Conservation (phyloP, 1,140 invertebrate species). For the Fopius arisanus region DNA sequence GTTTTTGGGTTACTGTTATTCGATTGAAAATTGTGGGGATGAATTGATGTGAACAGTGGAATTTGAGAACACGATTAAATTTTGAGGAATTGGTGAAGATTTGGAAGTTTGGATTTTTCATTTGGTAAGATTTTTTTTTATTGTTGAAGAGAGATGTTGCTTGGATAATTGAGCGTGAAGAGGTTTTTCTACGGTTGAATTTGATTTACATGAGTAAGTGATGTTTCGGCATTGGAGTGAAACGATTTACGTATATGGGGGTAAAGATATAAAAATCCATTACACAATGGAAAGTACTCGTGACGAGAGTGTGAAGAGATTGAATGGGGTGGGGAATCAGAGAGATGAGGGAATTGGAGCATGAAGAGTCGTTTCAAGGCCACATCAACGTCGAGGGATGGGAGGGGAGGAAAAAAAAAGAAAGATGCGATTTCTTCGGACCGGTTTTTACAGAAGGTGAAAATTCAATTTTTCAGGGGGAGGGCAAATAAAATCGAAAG, state of each 20-base stretch:
- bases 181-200: neutral
- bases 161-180: too few relatives aligned
- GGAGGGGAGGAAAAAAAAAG: neutral
- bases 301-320: slow-evolving; percentile 49
- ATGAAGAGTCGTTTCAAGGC: slow-evolving; percentile 62
- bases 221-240: neutral
- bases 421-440: slow-evolving; percentile 48
- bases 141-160: too few relatives aligned
- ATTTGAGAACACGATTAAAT: neutral
- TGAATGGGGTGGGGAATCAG: neutral
- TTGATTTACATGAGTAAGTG: neutral
- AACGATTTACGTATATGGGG: neutral
- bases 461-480: neutral
- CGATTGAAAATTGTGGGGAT: neutral
- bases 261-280: slow-evolving; percentile 49
- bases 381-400: slow-evolving; percentile 40
- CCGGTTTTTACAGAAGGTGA: slow-evolving; percentile 44
- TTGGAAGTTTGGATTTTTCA: neutral
- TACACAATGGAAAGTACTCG: slow-evolving; percentile 66
- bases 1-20: neutral
- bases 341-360: slow-evolving; percentile 58
- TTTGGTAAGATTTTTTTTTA: too few relatives aligned
- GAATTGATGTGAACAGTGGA: neutral
- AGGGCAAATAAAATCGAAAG: slow-evolving; percentile 38
- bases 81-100: neutral